Evolutionary conservation across 2,113 vertebrate species (phyloP).

Genomic region (Epinephelus moara): DNA sequence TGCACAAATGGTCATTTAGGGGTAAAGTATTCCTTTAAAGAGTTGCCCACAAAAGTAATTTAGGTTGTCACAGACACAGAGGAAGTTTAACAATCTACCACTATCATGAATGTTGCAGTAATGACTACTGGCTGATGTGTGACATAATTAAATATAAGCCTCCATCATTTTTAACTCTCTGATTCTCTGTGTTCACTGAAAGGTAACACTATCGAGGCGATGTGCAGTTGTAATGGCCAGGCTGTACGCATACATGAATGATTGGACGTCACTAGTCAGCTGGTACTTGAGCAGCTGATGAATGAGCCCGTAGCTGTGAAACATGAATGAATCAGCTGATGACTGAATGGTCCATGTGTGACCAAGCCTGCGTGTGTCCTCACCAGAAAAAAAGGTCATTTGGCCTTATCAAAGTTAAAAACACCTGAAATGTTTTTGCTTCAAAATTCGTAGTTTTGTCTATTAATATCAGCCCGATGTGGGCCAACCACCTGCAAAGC

Average conservation of each 20-base stretch:
- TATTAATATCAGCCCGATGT: not conserved
- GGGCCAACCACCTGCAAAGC: not conserved
- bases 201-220: not conserved
- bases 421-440: not conserved
- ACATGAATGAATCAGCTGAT: constrained; percentile 3
- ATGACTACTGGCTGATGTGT: no score
- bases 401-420: not conserved
- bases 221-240: not conserved
- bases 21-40: no score
- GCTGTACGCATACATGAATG: not conserved
- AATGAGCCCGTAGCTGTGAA: not conserved
- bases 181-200: no score
- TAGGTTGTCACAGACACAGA: no score
- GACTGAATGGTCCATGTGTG: not conserved
- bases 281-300: not conserved
- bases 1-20: no score
- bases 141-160: no score
- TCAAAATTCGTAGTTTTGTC: not conserved
- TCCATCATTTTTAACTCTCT: no score
- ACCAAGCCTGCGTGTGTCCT: not conserved
- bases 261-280: not conserved
- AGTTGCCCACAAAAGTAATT: no score
- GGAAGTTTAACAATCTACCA: no score
- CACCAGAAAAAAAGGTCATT: not conserved
- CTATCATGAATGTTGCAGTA: no score